phyloP scores from a whole-genome alignment of 2,113 vertebrate genomes.

The Tragelaphus scriptus region DNA sequence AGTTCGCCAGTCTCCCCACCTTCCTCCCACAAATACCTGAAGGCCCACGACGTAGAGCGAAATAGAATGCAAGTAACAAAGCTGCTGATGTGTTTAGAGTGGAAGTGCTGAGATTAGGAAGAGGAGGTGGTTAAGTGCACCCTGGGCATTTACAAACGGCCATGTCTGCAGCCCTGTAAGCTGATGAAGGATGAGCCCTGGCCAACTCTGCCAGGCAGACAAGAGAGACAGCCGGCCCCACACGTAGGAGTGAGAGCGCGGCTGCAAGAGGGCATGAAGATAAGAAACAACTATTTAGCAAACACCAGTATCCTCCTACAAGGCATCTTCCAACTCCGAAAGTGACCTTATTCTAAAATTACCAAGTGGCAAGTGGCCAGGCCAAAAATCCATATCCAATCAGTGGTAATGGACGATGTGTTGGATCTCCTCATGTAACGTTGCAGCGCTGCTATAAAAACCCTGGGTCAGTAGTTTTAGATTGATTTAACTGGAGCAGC shows the following conservation, averaged over 20 bases:
- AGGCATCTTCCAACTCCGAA: conserved; percentile 36
- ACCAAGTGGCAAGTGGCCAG: conserved; percentile 52
- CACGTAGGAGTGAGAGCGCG: background rate
- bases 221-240: background rate
- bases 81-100: conserved; percentile 66
- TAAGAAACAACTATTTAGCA: conserved; percentile 31
- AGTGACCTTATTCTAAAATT: conserved; percentile 67
- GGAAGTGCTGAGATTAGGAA: conserved; percentile 66
- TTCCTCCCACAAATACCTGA: conserved; percentile 53
- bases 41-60: conserved; percentile 32
- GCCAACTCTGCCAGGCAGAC: background rate
- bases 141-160: conserved; percentile 50
- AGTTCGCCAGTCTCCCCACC: background rate
- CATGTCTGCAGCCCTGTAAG: conserved; percentile 44
- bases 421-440: conserved; percentile 26
- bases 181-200: conserved; percentile 7
- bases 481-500: conserved; percentile 28
- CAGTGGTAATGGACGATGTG: conserved; percentile 50
- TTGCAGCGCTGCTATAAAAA: conserved; percentile 33
- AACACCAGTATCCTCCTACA: background rate
- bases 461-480: conserved; percentile 42
- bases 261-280: background rate
- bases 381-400: conserved; percentile 64
- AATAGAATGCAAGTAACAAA: conserved; percentile 52
- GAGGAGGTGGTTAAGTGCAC: conserved; percentile 48